phyloP scores from a whole-genome alignment of 2,113 vertebrate species.

The Mystacornis crossleyi region DNA sequence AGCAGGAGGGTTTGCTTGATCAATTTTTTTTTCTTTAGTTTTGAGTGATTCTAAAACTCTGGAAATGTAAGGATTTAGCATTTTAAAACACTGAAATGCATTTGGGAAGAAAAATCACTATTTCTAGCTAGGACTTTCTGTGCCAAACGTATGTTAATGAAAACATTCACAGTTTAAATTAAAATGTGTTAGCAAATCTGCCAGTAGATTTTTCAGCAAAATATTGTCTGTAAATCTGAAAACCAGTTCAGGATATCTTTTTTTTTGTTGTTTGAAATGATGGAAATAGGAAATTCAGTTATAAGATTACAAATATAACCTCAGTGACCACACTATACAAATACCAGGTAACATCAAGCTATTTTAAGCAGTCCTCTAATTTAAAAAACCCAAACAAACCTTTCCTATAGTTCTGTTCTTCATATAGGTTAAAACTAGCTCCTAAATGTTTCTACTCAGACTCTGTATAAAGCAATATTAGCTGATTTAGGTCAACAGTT shows the following conservation, averaged over 20 bases:
- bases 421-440: neutral
- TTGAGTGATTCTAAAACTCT: neutral
- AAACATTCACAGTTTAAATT: conserved; percentile 62
- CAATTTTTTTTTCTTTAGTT: neutral
- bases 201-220: conserved; percentile 4
- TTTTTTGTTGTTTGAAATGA: neutral
- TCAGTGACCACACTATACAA: neutral
- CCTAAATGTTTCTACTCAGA: neutral
- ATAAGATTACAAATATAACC: neutral
- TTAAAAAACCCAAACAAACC: neutral
- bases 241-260: neutral
- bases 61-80: neutral
- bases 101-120: neutral
- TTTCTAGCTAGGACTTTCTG: conserved; percentile 9
- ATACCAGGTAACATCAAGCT: neutral
- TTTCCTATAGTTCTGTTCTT: neutral
- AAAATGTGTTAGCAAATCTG: conserved; percentile 57
- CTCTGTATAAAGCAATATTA: neutral
- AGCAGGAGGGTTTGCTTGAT: neutral
- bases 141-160: conserved; percentile 37
- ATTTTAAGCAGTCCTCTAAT: neutral
- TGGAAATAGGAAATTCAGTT: neutral
- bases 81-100: neutral
- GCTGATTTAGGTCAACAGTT: neutral
- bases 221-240: conserved; percentile 12